Evolutionary conservation across 2,113 vertebrate genomes (phyloP).

Genomic region (Cyprinus carpio): DNA sequence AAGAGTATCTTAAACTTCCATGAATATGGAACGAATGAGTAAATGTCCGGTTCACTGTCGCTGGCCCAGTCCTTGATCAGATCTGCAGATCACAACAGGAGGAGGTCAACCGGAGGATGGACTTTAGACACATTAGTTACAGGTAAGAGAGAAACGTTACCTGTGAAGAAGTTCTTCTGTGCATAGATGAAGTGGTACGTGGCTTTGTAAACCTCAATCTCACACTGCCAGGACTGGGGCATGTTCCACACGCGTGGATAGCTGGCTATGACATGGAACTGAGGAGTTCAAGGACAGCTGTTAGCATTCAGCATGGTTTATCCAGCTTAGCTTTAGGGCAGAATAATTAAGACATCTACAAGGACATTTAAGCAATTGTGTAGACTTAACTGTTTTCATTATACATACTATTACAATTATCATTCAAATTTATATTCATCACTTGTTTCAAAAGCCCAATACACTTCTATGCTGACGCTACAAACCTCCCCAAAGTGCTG

Average conservation of each 20-base stretch:
- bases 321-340: background rate
- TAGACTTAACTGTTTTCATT: background rate
- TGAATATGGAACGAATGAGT: slow-evolving; percentile 97
- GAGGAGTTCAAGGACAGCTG: slow-evolving; percentile 2
- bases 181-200: slow-evolving; percentile 99
- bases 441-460: background rate
- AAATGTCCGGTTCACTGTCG: slow-evolving; percentile 93
- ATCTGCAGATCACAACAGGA: slow-evolving; percentile 72
- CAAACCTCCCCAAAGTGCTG: background rate
- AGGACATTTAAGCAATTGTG: background rate
- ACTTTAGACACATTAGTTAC: background rate
- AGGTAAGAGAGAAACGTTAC: slow-evolving; percentile 68
- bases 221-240: slow-evolving; percentile 97
- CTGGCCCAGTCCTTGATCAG: slow-evolving; percentile 98
- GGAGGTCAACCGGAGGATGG: background rate
- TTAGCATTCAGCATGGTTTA: background rate
- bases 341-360: background rate
- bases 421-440: background rate
- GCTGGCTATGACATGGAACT: slow-evolving; percentile 96
- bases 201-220: slow-evolving; percentile 97
- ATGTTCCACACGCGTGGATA: slow-evolving; percentile 96
- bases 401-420: background rate
- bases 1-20: slow-evolving; percentile 98
- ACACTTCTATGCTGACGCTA: background rate
- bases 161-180: slow-evolving; percentile 97